Base-by-base conservation (phyloP, 1,140 invertebrate species). In the Drosophila triauraria region DNA sequence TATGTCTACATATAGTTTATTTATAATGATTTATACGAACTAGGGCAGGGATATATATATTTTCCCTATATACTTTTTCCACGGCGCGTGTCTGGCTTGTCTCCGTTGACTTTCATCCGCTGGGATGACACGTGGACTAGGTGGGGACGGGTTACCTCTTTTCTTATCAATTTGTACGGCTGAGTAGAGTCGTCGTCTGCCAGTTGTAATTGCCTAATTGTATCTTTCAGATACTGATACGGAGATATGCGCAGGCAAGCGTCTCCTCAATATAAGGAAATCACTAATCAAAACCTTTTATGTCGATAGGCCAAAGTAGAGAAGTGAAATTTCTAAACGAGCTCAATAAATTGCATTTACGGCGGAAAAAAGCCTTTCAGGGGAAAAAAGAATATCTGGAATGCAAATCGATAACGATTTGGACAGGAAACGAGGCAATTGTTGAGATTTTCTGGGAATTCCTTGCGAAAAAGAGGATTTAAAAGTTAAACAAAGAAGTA, bases 251-350 rank as follows among this genome's bases (percentile, higher is more conserved):
- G 17, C 35, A 70, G 43, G 50, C 42, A 42, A 20, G 17, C 9
- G 15, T 43, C 0, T 9, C 8, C 32, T 32, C 65, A 42, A 53
- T 74, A 74, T 25, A 75, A 75, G 71, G 71, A 75, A 75, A 75
- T 75, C 43, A 75, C 57, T 75, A 75, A 75, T 75, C 70, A 75
- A 75, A 75, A 72, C 43, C 38, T 75, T 32, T 75, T 74, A 59
- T 53, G 35, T 75, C 70, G 71, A 75, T 75, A 75, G 71, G 43
- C 48, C 53, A 71, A 72, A 70, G 64, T 57, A 71, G 46, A 48
- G 53, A 32, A 62, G 51, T n/a, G 27, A 32, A 40, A 44, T 71
- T 68, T 47, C 58, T 75, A 54, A 75, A 75, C 71, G 70, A 75
- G 71, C 71, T 75, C 70, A 75, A 75, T 75, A 75, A 63, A 53